phyloP scores from a whole-genome alignment of 1,140 invertebrate genomes.

The Bombus vancouverensis region DNA sequence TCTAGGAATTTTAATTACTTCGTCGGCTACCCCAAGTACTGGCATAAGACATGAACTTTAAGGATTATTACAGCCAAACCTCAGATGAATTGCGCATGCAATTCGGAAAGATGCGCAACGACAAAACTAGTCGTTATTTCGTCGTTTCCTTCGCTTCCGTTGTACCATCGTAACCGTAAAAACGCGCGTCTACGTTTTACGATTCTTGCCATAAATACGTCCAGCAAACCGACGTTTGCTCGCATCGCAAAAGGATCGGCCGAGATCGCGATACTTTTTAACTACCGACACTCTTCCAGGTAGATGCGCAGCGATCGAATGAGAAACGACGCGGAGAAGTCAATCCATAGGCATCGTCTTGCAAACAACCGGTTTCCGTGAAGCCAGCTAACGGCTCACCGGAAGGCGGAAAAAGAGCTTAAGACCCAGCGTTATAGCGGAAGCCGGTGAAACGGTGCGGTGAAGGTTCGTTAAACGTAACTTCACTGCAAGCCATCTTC shows the following conservation, averaged over 20 bases:
- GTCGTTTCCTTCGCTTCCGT: not conserved
- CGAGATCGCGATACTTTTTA: not conserved
- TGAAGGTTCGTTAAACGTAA: slow-evolving; percentile 46
- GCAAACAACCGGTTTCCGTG: not conserved
- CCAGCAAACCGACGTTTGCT: not conserved
- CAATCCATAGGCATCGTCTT: slow-evolving; percentile 15
- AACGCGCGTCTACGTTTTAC: not conserved
- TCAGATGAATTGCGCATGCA: not conserved
- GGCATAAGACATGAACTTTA: not conserved
- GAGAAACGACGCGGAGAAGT: not conserved
- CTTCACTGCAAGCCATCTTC: slow-evolving; percentile 21
- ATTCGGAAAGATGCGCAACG: not conserved
- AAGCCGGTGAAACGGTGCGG: slow-evolving; percentile 30
- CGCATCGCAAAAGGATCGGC: not conserved
- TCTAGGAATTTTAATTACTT: not conserved
- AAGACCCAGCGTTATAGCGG: slow-evolving; percentile 30
- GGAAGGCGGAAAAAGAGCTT: slow-evolving; percentile 22
- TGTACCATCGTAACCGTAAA: slow-evolving; percentile 19
- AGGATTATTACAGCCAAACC: not conserved
- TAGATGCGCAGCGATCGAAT: not conserved
- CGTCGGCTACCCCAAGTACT: not conserved
- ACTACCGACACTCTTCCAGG: not conserved
- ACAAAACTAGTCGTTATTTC: not conserved
- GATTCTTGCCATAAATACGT: not conserved
- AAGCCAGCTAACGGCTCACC: not conserved